These are phyloP conservation scores for Chloroclysta siterata DNA, from an alignment of 2,888 invertebrate genomes.

Conservation along the genomic window DNA sequence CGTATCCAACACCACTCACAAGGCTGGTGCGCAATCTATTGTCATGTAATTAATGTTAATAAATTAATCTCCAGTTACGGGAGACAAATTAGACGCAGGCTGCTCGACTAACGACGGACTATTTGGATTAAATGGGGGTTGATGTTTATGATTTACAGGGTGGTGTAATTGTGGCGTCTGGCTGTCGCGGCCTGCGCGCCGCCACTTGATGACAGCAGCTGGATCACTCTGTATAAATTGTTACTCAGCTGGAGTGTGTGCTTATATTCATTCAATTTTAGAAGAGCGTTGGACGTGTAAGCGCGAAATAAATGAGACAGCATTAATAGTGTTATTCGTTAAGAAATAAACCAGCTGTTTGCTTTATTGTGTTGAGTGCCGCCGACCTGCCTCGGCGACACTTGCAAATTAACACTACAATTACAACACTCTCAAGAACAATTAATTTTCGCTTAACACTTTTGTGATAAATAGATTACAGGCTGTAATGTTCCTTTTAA, in stretches of 20 bases:
- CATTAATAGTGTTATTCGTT: neutral
- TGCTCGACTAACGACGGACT: constrained; percentile 84
- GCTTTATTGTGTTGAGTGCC: constrained; percentile 24
- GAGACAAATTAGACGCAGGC: constrained; percentile 84
- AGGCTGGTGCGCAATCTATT: constrained; percentile 60
- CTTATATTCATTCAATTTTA: neutral
- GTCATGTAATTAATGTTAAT: constrained; percentile 83
- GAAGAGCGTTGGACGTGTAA: neutral
- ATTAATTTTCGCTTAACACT: constrained; percentile 61
- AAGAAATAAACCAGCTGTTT: constrained; percentile 23
- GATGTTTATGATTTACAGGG: constrained; percentile 85
- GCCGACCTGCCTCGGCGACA: constrained; percentile 34
- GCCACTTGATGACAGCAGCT: constrained; percentile 23
- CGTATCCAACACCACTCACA: constrained; percentile 13
- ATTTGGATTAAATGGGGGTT: constrained; percentile 85
- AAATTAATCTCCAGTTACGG: constrained; percentile 83
- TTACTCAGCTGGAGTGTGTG: neutral
- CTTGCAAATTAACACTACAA: constrained; percentile 53
- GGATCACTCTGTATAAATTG: constrained; percentile 20
- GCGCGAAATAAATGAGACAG: constrained; percentile 1
- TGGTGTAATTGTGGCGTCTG: constrained; percentile 82
- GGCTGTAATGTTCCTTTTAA: neutral
- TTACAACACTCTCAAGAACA: constrained; percentile 49
- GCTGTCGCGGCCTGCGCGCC: constrained; percentile 64
- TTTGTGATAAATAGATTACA: constrained; percentile 41